These are phyloP conservation scores for Bombyx mandarina DNA, from an alignment of 1,140 invertebrate genomes.

Conservation along the genomic window DNA sequence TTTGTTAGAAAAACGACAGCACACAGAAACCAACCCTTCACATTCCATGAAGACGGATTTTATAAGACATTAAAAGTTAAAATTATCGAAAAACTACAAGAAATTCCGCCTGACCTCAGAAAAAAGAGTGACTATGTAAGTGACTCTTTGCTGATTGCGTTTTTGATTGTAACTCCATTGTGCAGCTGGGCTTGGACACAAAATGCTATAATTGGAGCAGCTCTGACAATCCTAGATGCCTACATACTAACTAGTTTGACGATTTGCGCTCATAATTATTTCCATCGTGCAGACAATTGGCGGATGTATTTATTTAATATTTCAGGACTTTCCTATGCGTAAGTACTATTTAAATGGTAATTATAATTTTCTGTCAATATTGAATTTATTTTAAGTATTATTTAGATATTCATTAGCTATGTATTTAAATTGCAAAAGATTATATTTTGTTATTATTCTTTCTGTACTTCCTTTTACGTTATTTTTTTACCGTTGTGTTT, in stretches of 20 bases:
- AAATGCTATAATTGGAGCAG: constrained; percentile 31
- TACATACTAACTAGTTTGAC: constrained; percentile 72
- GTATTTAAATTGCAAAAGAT: no score
- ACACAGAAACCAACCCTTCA: constrained; percentile 76
- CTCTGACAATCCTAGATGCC: constrained; percentile 44
- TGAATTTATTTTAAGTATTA: no score
- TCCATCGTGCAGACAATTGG: constrained; percentile 85
- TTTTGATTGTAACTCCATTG: constrained; percentile 68
- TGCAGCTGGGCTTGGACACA: constrained; percentile 65
- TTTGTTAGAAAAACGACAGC: constrained; percentile 70
- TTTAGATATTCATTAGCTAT: no score
- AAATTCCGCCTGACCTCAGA: constrained; percentile 36
- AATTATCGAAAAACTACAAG: constrained; percentile 67
- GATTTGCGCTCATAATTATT: constrained; percentile 84
- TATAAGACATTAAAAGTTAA: constrained; percentile 77
- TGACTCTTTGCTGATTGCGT: constrained; percentile 68
- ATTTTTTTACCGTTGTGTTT: no score
- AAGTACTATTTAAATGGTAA: constrained; percentile 17
- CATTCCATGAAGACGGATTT: constrained; percentile 79
- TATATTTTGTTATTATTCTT: no score
- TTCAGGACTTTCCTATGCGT: constrained; percentile 75
- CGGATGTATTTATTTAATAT: constrained; percentile 88
- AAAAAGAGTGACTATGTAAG: constrained; percentile 67
- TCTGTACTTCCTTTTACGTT: no score
- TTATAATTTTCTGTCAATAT: no score